Evolutionary conservation across 2,113 vertebrate genomes (phyloP).

Genomic region (Daubentonia madagascariensis): DNA sequence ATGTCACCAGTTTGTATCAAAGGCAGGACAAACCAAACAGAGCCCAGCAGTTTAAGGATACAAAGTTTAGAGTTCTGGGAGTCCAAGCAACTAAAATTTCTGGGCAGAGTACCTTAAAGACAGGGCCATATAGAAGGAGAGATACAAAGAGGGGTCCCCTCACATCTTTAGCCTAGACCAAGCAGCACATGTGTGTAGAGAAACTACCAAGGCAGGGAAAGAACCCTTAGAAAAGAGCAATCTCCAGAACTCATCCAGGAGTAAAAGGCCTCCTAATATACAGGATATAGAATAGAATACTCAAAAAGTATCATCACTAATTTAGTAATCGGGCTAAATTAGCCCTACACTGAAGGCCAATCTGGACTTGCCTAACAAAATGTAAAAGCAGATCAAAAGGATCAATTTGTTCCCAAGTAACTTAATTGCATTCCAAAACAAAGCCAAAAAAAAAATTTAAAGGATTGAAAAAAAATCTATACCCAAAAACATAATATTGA

Average conservation of each 20-base stretch:
- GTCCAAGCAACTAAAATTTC: neutral
- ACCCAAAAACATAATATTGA: neutral
- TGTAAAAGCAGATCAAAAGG: neutral
- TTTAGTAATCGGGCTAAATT: neutral
- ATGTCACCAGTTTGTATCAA: neutral
- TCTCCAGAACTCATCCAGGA: neutral
- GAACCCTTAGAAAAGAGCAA: neutral
- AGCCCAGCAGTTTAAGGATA: neutral
- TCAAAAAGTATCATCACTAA: neutral
- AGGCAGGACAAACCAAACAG: neutral
- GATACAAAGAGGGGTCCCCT: neutral
- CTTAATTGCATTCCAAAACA: neutral
- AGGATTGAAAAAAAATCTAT: neutral
- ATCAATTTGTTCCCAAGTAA: slow-evolving; percentile 11
- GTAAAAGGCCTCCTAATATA: neutral
- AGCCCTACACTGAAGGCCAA: neutral
- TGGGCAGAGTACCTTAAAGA: neutral
- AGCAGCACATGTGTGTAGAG: neutral
- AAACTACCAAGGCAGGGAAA: neutral
- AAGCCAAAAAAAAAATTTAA: neutral
- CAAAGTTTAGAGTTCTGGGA: neutral
- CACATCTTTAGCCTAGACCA: neutral
- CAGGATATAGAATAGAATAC: too few species aligned
- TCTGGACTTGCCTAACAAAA: neutral
- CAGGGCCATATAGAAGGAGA: neutral